A percentile compares a stretch with the other conserved stretches of the same genome.
These are phyloP conservation scores for Agapostemon virescens DNA, from an alignment of 2,888 invertebrate species.

Conservation along the genomic window DNA sequence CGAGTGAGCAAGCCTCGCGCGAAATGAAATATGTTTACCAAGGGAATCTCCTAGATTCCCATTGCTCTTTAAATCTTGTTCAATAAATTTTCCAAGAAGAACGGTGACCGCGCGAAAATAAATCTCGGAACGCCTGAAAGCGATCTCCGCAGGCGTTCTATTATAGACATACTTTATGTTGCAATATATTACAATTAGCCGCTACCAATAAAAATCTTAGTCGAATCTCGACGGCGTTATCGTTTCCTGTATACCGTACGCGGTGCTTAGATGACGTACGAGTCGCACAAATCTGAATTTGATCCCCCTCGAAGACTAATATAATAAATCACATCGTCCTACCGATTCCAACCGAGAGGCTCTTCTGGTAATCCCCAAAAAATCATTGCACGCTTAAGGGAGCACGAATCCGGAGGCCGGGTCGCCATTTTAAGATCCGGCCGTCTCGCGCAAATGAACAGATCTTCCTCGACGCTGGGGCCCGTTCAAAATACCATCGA, in stretches of 20 bases:
- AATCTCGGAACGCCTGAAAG: conserved; percentile 46
- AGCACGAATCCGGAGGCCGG: not conserved
- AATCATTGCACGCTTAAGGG: not conserved
- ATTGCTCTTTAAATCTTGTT: conserved; percentile 50
- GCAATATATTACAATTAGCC: conserved; percentile 56
- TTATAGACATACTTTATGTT: conserved; percentile 48
- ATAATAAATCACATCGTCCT: not conserved
- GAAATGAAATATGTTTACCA: conserved; percentile 35
- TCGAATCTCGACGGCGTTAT: conserved; percentile 16
- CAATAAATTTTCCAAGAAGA: conserved; percentile 54
- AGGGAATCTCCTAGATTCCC: conserved; percentile 52
- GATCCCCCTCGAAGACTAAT: not conserved
- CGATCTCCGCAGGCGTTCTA: conserved; percentile 47
- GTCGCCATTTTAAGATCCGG: not conserved
- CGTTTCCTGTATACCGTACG: conserved; percentile 28
- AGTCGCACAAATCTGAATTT: conserved; percentile 36
- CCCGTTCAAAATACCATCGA: conserved; percentile 3
- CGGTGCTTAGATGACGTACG: conserved; percentile 7
- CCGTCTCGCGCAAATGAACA: conserved; percentile 4
- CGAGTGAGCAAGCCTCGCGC: not conserved
- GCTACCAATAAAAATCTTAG: conserved; percentile 33
- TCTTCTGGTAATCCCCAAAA: not conserved
- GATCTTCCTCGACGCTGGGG: not conserved
- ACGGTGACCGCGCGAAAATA: conserved; percentile 37
- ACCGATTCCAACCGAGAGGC: not conserved